Evolutionary conservation across 2,797 vertebrate genomes (phyloP).

Genomic region (Arctocebus calabarensis): DNA sequence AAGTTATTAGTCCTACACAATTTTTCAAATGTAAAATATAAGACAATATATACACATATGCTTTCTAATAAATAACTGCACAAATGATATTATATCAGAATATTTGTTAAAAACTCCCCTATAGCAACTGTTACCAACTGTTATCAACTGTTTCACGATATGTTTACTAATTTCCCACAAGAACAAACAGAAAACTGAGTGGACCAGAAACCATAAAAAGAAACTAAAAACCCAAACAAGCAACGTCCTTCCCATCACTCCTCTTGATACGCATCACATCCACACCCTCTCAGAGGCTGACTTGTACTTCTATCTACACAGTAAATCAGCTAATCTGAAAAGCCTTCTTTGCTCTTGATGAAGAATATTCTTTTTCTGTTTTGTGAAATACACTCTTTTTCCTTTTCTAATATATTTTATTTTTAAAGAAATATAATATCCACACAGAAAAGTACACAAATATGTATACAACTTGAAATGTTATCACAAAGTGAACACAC

Average conservation of each 20-base stretch:
- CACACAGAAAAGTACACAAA: not conserved
- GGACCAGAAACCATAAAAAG: constrained; percentile 29
- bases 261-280: too few relatives aligned
- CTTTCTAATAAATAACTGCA: constrained; percentile 22
- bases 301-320: not conserved
- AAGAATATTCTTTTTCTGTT: not conserved
- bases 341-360: not conserved
- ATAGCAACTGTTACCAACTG: not conserved
- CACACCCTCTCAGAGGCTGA: not conserved
- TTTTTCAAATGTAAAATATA: constrained; percentile 9
- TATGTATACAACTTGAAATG: not conserved
- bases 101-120: constrained; percentile 17
- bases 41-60: not conserved
- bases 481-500: not conserved
- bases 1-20: not conserved
- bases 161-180: constrained; percentile 15
- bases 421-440: not conserved
- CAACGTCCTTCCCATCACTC: not conserved
- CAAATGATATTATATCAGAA: not conserved
- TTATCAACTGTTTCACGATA: not conserved
- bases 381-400: not conserved
- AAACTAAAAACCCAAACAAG: not conserved
- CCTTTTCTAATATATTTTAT: not conserved
- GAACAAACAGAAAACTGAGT: not conserved
- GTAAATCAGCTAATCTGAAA: not conserved